Evolutionary conservation across 1,140 invertebrate genomes (phyloP), one percentile per base, ranked within the genome.

Genomic region (Euschistus heros): DNA sequence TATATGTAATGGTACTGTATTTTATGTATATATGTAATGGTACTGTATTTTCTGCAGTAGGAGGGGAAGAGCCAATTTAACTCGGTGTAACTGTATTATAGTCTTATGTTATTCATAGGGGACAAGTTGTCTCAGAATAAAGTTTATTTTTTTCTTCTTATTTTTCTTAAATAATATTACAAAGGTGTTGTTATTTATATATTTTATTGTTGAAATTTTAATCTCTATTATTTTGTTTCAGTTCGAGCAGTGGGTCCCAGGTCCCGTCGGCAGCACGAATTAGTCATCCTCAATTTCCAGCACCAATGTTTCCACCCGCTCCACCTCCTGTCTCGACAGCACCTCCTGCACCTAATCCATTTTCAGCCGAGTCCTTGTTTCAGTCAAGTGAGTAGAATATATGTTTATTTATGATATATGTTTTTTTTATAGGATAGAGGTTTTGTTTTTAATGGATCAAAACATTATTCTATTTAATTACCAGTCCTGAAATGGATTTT

Each of bases 321-420:
- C 68, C 68, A 67, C 65, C 68, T 67, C 70, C 74, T 17, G 62
- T 50, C 13, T 60, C 67, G 33, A 62, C 71, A 20, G 70, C 79
- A 62, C 76, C 80, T 22, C 76, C 81, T 42, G 75, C 77, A 14
- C 74, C 80, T 6, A 86, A 87, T 72, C 89, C 89, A 6, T 92
- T 92, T 76, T 89, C 89, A 2, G 89, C 89, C 15, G 89, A 92
- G 74, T 91, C 88, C 69, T 80, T 92, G 46, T 91, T 92, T 72
- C 88, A 91, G 79, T 82, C 88, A 69, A 91, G 87, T 86, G 80
- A 84, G 82, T 81, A 37, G n/a, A 37, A 10, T 10, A 10, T 37
- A 37, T 37, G n/a, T n/a, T n/a, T n/a, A 46, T 46, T 46, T 46
- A 13, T n/a, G 3, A 22, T 26, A 54, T 7, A 22, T 8, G 18